These are phyloP conservation scores for Syrista parreyssii DNA, from an alignment of 2,888 invertebrate genomes.

Conservation along the genomic window DNA sequence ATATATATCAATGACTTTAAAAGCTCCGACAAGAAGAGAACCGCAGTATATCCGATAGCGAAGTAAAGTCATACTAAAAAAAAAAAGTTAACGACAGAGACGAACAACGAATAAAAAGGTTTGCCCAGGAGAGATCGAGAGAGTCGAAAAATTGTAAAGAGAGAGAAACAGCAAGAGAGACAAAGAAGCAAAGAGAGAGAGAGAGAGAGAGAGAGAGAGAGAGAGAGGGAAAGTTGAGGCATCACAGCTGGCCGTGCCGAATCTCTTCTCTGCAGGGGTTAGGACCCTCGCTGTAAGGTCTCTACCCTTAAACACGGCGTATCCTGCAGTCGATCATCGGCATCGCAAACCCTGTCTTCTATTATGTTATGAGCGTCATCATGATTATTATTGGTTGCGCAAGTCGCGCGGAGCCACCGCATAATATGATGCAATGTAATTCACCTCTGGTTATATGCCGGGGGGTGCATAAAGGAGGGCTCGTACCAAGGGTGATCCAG, in stretches of 20 bases:
- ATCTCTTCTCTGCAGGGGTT: slow-evolving; percentile 49
- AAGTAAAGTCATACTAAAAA: too few relatives aligned
- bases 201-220: slow-evolving; percentile 33
- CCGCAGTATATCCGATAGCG: too few relatives aligned
- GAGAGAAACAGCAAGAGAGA: slow-evolving; percentile 2
- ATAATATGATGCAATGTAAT: slow-evolving; percentile 18
- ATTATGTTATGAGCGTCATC: slow-evolving; percentile 39
- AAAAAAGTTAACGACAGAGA: too few relatives aligned
- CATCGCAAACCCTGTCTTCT: slow-evolving; percentile 34
- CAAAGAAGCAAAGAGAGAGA: slow-evolving; percentile 2
- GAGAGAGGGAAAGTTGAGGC: slow-evolving; percentile 32
- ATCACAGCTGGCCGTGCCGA: slow-evolving; percentile 63
- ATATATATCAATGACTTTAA: too few relatives aligned
- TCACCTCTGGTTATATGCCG: background rate
- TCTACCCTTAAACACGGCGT: slow-evolving; percentile 1
- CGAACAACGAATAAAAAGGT: too few relatives aligned
- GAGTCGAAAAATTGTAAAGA: background rate
- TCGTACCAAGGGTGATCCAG: slow-evolving; percentile 17
- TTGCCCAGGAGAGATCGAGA: slow-evolving; percentile 7
- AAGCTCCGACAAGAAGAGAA: too few relatives aligned
- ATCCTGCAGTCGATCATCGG: slow-evolving; percentile 37
- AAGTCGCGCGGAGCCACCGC: slow-evolving; percentile 18
- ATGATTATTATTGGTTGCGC: slow-evolving; percentile 33
- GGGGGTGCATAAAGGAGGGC: slow-evolving; percentile 9
- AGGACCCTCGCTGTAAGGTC: slow-evolving; percentile 29